phyloP scores from a whole-genome alignment of 2,797 vertebrate genomes.

The Pseudochirops cupreus region DNA sequence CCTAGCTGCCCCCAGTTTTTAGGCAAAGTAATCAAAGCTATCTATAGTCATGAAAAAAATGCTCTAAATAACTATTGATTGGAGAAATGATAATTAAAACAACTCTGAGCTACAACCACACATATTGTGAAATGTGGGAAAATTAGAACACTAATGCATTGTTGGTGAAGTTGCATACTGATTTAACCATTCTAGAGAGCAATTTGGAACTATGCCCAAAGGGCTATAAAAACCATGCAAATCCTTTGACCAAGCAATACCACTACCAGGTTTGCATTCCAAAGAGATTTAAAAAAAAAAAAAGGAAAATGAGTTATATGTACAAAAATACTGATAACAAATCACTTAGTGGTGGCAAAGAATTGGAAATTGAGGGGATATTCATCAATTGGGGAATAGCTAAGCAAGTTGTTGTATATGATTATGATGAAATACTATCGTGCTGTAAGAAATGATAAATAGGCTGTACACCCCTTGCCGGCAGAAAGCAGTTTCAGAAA shows the following conservation, averaged over 20 bases:
- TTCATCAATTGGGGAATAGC: neutral
- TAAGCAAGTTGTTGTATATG: neutral
- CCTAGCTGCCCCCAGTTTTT: neutral
- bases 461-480: neutral
- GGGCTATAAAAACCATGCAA: neutral
- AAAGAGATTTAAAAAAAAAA: neutral
- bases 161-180: neutral
- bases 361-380: neutral
- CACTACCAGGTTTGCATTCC: neutral
- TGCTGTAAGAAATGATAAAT: neutral
- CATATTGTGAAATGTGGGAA: neutral
- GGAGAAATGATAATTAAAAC: neutral
- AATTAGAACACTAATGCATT: neutral
- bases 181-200: neutral
- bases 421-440: neutral
- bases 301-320: too few species aligned
- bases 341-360: neutral
- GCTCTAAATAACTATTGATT: neutral
- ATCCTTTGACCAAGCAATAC: neutral
- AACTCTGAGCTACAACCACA: neutral
- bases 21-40: neutral
- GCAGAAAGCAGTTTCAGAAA: too few species aligned
- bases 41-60: neutral
- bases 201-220: neutral
- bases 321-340: neutral